These are phyloP conservation scores for Gambusia holbrooki DNA, from an alignment of 2,113 vertebrate genomes.

Conservation along the genomic window DNA sequence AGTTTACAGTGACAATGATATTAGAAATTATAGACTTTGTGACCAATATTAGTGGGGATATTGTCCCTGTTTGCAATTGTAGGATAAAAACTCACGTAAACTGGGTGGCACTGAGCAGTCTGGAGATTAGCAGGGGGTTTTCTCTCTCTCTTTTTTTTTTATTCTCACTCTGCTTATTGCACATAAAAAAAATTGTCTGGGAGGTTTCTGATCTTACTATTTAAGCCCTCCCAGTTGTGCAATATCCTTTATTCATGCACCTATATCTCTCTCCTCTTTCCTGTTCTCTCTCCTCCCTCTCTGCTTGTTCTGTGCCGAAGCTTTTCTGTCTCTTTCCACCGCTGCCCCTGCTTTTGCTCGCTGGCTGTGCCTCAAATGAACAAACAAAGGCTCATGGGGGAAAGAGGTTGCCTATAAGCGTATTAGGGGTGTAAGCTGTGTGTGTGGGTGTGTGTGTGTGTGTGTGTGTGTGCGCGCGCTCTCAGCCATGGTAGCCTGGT, in stretches of 20 bases:
- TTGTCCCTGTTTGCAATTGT: not conserved
- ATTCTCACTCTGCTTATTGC: constrained; percentile 9
- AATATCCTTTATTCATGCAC: constrained; percentile 25
- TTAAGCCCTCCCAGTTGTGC: constrained; percentile 36
- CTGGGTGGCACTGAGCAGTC: constrained; percentile 3
- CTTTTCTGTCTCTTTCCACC: constrained; percentile 7
- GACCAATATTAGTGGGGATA: not conserved
- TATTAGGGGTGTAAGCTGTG: constrained; percentile 69
- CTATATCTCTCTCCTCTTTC: constrained; percentile 21
- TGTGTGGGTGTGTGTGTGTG: constrained; percentile 23
- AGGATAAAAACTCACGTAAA: not conserved
- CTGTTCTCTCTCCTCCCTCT: constrained; percentile 12
- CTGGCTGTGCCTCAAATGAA: constrained; percentile 58
- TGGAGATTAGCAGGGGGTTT: not conserved
- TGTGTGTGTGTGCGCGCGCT: constrained; percentile 28
- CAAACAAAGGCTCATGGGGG: constrained; percentile 56
- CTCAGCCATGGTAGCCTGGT: constrained; percentile 50
- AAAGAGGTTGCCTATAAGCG: constrained; percentile 59
- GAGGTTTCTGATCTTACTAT: constrained; percentile 45
- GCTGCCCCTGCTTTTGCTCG: constrained; percentile 24
- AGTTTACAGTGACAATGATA: not conserved
- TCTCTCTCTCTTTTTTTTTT: not conserved
- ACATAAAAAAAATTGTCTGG: constrained; percentile 19
- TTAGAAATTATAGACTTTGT: not conserved
- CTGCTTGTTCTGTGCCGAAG: constrained; percentile 1